Percentiles rank a stretch among this genome's conserved stretches.
Evolutionary conservation across 2,888 invertebrate genomes (phyloP).

Genomic region (Theretra japonica): DNA sequence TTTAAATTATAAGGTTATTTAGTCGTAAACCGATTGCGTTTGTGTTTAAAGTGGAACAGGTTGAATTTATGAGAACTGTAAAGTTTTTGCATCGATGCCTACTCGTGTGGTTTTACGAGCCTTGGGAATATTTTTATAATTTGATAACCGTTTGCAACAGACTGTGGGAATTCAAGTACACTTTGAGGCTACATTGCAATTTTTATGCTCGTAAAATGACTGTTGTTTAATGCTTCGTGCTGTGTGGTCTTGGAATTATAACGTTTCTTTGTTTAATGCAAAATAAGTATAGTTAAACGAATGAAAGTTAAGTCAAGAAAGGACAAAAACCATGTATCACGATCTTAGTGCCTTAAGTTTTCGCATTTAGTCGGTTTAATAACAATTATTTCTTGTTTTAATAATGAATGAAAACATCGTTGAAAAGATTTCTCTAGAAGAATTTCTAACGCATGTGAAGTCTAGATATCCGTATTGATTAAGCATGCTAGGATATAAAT

Average conservation of each 20-base stretch:
- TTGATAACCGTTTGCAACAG: background rate
- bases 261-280: too few species aligned
- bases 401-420: too few species aligned
- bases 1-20: constrained; percentile 7
- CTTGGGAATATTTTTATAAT: background rate
- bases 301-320: too few species aligned
- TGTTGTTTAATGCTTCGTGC: background rate
- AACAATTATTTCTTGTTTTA: too few species aligned
- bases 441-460: too few species aligned
- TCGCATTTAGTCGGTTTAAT: too few species aligned
- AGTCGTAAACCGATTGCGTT: constrained; percentile 21
- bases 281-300: too few species aligned
- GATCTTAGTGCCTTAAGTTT: too few species aligned
- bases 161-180: background rate
- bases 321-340: too few species aligned
- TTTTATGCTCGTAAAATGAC: background rate
- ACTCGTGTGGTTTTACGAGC: constrained; percentile 9
- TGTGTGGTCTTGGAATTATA: background rate
- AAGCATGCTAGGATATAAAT: too few species aligned
- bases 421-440: too few species aligned
- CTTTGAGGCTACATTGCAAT: background rate
- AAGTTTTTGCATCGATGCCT: constrained; percentile 17
- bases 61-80: constrained; percentile 12
- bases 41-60: constrained; percentile 6
- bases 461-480: too few species aligned